Evolutionary conservation across 2,113 vertebrate genomes (phyloP).

Genomic region (Thinocorus orbignyianus): DNA sequence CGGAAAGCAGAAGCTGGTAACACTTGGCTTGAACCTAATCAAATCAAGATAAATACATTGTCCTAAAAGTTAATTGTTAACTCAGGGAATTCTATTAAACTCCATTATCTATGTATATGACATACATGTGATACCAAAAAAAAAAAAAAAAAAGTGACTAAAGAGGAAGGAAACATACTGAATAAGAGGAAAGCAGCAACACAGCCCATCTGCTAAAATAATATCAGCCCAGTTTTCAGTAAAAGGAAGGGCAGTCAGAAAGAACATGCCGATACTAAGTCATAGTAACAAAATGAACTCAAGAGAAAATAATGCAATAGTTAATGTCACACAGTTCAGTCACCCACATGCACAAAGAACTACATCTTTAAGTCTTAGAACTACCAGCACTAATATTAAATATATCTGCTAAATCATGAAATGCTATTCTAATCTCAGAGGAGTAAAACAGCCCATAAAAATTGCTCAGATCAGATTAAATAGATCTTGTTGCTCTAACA

Average conservation of each 20-base stretch:
- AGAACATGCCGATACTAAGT: not conserved
- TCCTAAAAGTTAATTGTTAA: slow-evolving; percentile 18
- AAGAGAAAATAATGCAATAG: not conserved
- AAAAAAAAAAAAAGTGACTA: not conserved
- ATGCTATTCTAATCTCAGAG: not conserved
- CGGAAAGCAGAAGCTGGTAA: slow-evolving; percentile 94
- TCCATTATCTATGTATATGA: not conserved
- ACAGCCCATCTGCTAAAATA: not conserved
- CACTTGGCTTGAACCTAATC: slow-evolving; percentile 92
- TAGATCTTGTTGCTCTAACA: not conserved
- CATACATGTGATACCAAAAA: not conserved
- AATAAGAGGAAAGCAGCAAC: not conserved
- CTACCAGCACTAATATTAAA: not conserved
- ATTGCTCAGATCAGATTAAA: not conserved
- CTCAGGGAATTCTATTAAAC: not conserved
- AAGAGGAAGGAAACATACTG: not conserved
- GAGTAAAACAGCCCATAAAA: not conserved
- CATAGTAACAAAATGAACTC: not conserved
- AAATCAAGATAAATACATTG: slow-evolving; percentile 48
- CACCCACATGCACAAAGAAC: not conserved
- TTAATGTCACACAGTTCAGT: not conserved
- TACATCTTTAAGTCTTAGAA: not conserved
- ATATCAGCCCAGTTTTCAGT: not conserved
- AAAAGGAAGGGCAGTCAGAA: not conserved
- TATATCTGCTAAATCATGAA: not conserved